Evolutionary conservation across 2,113 vertebrate genomes (phyloP).

Genomic region (Lota lota): DNA sequence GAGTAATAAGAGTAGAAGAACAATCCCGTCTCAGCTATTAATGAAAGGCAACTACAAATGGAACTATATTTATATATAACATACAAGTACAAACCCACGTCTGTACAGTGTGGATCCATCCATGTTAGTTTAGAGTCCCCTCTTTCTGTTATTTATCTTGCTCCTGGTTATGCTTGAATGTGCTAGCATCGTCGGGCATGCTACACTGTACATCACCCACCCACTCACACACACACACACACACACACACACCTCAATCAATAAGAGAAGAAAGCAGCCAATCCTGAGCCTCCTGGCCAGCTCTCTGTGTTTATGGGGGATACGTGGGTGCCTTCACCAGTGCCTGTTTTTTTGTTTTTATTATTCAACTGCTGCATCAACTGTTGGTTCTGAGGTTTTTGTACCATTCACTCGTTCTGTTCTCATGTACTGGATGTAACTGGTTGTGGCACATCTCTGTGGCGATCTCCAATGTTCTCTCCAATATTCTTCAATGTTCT

Average conservation of each 20-base stretch:
- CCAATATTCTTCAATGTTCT: too few species aligned
- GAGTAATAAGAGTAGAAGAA: too few species aligned
- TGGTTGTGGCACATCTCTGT: background rate
- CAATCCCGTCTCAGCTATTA: too few species aligned
- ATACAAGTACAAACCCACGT: too few species aligned
- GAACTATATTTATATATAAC: too few species aligned
- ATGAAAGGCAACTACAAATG: too few species aligned
- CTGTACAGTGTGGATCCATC: too few species aligned
- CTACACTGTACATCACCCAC: slow-evolving; percentile 1
- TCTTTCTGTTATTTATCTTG: too few species aligned
- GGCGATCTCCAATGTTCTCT: slow-evolving; percentile 8
- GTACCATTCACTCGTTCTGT: too few species aligned
- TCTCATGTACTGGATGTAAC: background rate
- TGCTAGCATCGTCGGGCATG: too few species aligned
- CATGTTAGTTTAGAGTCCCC: too few species aligned
- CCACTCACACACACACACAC: slow-evolving; percentile 10
- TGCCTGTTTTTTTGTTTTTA: slow-evolving; percentile 47
- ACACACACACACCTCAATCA: slow-evolving; percentile 47
- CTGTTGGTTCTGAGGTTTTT: slow-evolving; percentile 16
- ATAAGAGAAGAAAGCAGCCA: slow-evolving; percentile 55
- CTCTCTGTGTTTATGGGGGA: slow-evolving; percentile 67
- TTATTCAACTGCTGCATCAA: slow-evolving; percentile 36
- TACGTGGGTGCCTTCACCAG: slow-evolving; percentile 65
- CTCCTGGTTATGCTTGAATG: too few species aligned
- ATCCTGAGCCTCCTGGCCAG: slow-evolving; percentile 61